phyloP scores from a whole-genome alignment of 2,888 invertebrate species.

The Apotomis turbidana region DNA sequence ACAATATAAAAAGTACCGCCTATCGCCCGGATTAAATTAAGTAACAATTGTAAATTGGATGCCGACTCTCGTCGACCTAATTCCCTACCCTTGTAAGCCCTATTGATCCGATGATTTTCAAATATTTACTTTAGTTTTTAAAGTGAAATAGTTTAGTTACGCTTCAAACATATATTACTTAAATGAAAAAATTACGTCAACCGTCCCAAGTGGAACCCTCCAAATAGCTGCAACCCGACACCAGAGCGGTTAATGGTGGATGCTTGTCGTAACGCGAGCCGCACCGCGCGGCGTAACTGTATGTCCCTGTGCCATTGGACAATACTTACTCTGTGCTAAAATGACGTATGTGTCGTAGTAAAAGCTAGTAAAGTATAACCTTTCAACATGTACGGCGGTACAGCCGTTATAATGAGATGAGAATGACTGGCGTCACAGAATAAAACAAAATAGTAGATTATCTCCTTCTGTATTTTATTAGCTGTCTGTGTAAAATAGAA shows the following conservation, averaged over 20 bases:
- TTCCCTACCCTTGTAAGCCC: no score
- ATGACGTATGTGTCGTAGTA: neutral
- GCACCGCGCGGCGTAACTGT: constrained; percentile 29
- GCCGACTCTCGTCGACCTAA: no score
- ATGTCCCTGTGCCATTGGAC: constrained; percentile 8
- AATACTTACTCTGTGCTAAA: neutral
- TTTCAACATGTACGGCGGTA: neutral
- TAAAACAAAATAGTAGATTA: neutral
- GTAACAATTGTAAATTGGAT: no score
- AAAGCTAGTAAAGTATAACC: neutral
- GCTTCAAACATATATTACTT: no score
- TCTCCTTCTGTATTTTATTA: no score
- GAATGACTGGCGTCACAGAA: neutral
- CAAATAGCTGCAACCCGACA: constrained; percentile 53
- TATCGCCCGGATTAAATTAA: no score
- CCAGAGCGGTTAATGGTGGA: constrained; percentile 65
- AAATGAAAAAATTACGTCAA: no score
- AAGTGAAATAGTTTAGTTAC: no score
- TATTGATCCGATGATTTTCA: no score
- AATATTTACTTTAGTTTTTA: no score
- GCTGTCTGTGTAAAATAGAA: no score
- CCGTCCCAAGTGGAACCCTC: constrained; percentile 24
- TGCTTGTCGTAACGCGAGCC: constrained; percentile 53
- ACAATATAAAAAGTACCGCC: no score
- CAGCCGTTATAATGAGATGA: neutral